phyloP scores from a whole-genome alignment of 1,140 invertebrate genomes.

The Nasonia vitripennis region DNA sequence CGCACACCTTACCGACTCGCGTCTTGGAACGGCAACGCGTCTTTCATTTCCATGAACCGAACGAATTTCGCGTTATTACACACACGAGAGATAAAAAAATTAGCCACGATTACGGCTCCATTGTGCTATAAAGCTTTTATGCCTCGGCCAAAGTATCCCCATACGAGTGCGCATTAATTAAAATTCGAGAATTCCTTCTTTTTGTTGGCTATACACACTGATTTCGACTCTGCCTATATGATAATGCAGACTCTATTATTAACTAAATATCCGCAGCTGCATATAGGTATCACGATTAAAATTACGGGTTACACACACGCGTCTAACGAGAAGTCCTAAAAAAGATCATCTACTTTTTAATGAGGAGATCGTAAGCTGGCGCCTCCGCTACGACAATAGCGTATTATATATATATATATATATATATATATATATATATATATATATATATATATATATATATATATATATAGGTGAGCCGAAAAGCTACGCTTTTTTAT shows the following conservation, averaged over 20 bases:
- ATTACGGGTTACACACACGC: conserved; percentile 36
- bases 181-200: conserved; percentile 27
- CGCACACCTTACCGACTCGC: too few relatives aligned
- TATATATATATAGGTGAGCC: neutral
- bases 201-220: conserved; percentile 10
- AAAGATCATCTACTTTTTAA: conserved; percentile 43
- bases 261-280: conserved; percentile 42
- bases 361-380: conserved; percentile 35
- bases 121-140: conserved; percentile 2
- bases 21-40: too few relatives aligned
- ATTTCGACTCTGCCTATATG: neutral
- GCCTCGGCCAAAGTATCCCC: neutral
- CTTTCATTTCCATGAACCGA: too few relatives aligned
- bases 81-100: too few relatives aligned
- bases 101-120: too few relatives aligned
- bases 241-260: conserved; percentile 44
- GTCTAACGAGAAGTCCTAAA: conserved; percentile 40
- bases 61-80: too few relatives aligned
- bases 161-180: conserved; percentile 26
- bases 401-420: neutral
- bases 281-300: conserved; percentile 40
- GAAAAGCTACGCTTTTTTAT: conserved; percentile 29
- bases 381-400: conserved; percentile 20
- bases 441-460: too few relatives aligned
- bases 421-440: too few relatives aligned